These are phyloP conservation scores for Crematogaster levior DNA, from an alignment of 2,888 invertebrate genomes.

Conservation along the genomic window DNA sequence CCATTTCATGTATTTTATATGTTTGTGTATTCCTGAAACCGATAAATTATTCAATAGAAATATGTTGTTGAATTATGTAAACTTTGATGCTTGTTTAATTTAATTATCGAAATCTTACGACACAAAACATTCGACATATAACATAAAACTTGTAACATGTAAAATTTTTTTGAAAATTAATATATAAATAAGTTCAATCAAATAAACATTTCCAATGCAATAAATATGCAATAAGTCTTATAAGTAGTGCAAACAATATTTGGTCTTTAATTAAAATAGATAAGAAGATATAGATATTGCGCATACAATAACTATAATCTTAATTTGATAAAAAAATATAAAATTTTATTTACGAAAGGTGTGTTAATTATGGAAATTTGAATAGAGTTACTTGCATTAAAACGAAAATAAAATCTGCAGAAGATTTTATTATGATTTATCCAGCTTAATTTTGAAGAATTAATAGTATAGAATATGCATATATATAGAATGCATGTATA, in stretches of 20 bases:
- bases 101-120: no score
- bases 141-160: no score
- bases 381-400: conserved; percentile 1
- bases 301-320: not conserved
- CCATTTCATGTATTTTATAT: not conserved
- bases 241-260: not conserved
- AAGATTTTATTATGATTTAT: conserved; percentile 35
- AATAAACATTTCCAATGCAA: not conserved
- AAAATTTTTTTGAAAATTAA: not conserved
- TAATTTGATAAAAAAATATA: not conserved
- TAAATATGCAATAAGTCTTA: not conserved
- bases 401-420: not conserved
- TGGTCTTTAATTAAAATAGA: not conserved
- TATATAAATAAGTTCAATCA: not conserved
- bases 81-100: not conserved
- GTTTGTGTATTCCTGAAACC: not conserved
- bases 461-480: not conserved
- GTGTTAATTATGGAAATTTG: conserved; percentile 14
- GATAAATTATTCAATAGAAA: conserved; percentile 38
- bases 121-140: no score
- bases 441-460: conserved; percentile 12
- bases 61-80: conserved; percentile 9
- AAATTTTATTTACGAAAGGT: conserved; percentile 5
- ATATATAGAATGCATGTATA: no score
- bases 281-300: not conserved